A percentile compares a stretch with the other conserved stretches of the same genome.
Conservation (phyloP, 2,888 invertebrate species). For the Agonopterix heracliana region DNA sequence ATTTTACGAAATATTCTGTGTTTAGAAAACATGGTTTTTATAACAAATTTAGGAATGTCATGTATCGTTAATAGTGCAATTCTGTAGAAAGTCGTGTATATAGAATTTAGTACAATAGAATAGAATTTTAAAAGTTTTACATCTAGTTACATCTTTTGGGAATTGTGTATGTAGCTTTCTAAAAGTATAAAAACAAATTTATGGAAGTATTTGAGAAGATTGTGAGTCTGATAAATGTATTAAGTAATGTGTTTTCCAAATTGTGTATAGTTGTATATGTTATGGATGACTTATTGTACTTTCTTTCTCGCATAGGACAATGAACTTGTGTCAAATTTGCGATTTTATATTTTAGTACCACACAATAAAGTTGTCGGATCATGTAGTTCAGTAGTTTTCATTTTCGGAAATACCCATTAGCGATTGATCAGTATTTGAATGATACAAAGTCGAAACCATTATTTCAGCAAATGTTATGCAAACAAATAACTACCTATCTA, state of each 20-base stretch:
- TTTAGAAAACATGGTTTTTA: too few species aligned
- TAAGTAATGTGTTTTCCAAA: constrained; percentile 3
- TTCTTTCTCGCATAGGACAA: constrained; percentile 17
- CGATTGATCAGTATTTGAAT: neutral
- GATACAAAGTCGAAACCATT: too few species aligned
- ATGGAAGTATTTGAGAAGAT: neutral
- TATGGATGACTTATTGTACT: constrained; percentile 13
- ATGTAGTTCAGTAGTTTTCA: constrained; percentile 14
- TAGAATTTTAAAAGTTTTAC: too few species aligned
- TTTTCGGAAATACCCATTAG: constrained; percentile 1
- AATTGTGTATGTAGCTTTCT: neutral
- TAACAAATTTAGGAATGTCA: constrained; percentile 2
- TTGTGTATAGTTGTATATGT: constrained; percentile 12
- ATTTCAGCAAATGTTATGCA: too few species aligned
- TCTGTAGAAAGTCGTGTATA: constrained; percentile 38
- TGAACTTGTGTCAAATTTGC: constrained; percentile 47
- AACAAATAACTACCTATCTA: too few species aligned
- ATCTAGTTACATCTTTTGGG: too few species aligned
- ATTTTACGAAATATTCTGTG: too few species aligned
- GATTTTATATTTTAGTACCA: constrained; percentile 46
- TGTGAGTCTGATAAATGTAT: too few species aligned
- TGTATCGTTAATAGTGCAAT: constrained; percentile 20
- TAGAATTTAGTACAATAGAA: constrained; percentile 11
- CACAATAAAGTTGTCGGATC: constrained; percentile 50
- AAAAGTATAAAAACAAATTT: neutral